Evolutionary conservation across 2,888 invertebrate genomes (phyloP), one percentile per base, ranked within the genome.

Genomic region (Eupeodes luniger): DNA sequence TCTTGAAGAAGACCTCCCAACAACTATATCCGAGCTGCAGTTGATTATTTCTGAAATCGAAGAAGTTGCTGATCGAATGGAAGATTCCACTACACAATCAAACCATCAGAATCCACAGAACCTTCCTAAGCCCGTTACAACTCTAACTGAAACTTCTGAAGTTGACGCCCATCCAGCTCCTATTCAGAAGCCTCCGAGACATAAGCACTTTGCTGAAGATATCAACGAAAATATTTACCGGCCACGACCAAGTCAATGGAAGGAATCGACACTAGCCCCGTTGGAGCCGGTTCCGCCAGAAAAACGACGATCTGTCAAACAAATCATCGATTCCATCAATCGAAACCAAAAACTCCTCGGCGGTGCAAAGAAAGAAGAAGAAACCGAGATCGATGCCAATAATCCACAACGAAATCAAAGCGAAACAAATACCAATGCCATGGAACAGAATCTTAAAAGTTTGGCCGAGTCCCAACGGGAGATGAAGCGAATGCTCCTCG

Each of bases 301-400:
- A 53, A 92, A 93, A 87, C 90, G 90, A 36, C 92, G 92, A 78
- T 93, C 93, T 0, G 92, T 93, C 3, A 92, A 92, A 57, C 92
- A 93, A 75, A 93, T 93, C 34, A 94, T 94, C 74, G 94, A 93
- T 77, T 93, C 94, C 10, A 94, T 94, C 10, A 94, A 93, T 90
- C 91, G 92, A 57, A 93, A 92, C 88, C 93, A 94, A 89, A 90
- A 91, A 70, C 83, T 93, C 12, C 90, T 94, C 34, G 92, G 92
- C 80, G 92, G 90, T 89, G 72, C 72, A 62, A 87, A 90, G 34
- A 79, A 85, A n/a, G 75, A 72, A 40, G 78, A 84, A 10, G 77
- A 85, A 40, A 47, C 70, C 34, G 83, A 85, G n/a, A 55, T 70
- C 34, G 81, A 90, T 53, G 51, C 51, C 34, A 44, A 53, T 7